These are phyloP conservation scores for Liparis tanakae DNA, from an alignment of 2,797 vertebrate genomes.

Conservation along the genomic window DNA sequence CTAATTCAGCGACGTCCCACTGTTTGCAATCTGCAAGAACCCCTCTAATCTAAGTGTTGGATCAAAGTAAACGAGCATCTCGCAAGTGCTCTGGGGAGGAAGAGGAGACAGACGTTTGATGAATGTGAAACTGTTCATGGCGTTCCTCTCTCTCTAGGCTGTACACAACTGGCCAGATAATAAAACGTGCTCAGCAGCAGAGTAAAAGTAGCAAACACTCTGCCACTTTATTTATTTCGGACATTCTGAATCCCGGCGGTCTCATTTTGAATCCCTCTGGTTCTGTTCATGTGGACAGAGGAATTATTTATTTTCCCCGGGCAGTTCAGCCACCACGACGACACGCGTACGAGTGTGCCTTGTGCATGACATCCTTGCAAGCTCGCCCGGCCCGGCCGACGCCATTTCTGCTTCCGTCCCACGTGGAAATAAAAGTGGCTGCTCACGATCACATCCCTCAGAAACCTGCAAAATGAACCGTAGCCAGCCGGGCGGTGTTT, in stretches of 20 bases:
- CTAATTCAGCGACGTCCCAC: constrained; percentile 15
- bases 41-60: constrained; percentile 38
- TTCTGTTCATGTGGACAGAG: neutral
- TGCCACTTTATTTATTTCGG: neutral
- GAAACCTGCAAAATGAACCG: constrained; percentile 4
- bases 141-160: neutral
- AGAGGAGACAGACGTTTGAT: neutral
- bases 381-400: neutral
- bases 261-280: neutral
- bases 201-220: neutral
- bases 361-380: neutral
- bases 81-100: constrained; percentile 4
- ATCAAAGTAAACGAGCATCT: constrained; percentile 35
- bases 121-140: neutral
- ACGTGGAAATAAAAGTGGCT: neutral
- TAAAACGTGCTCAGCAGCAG: neutral
- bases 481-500: neutral
- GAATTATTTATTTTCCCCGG: neutral
- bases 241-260: neutral
- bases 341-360: neutral
- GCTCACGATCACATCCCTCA: neutral
- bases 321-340: neutral
- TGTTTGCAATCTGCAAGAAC: constrained; percentile 42
- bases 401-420: neutral
- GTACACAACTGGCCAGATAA: neutral